Conservation (phyloP, 2,797 vertebrate genomes). For the Gymnothorax reevesii region DNA sequence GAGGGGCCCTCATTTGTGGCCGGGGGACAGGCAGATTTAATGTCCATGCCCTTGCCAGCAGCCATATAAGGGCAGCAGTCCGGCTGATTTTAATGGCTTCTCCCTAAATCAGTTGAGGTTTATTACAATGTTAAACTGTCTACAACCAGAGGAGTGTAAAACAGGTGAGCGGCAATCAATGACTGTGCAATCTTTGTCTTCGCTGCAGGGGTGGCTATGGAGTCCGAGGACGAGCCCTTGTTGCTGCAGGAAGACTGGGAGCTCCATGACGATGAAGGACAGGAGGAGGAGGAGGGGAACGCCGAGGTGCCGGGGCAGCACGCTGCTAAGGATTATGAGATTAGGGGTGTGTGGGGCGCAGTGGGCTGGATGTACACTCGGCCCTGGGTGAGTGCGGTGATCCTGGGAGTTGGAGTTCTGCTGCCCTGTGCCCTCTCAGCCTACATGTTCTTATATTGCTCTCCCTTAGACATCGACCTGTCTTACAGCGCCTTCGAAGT, state of each 20-base stretch:
- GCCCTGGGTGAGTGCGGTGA: conserved; percentile 78
- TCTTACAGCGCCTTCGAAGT: conserved; percentile 98
- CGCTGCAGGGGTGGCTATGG: conserved; percentile 75
- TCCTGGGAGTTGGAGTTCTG: conserved; percentile 81
- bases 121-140: conserved; percentile 39
- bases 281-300: conserved; percentile 51
- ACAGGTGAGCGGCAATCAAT: conserved; percentile 32
- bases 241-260: conserved; percentile 84
- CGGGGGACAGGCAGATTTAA: conserved; percentile 54
- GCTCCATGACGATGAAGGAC: conserved; percentile 74
- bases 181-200: conserved; percentile 30
- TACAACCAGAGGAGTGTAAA: conserved; percentile 21
- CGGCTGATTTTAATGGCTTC: conserved; percentile 48
- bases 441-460: conserved; percentile 92
- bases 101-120: conserved; percentile 46
- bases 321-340: conserved; percentile 43
- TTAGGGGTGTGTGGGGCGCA: conserved; percentile 79
- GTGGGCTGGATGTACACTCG: conserved; percentile 90
- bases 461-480: conserved; percentile 94
- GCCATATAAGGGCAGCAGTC: conserved; percentile 44
- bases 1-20: conserved; percentile 43
- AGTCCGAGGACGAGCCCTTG: conserved; percentile 86
- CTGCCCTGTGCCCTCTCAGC: conserved; percentile 84
- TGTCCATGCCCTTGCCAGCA: conserved; percentile 49
- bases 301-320: conserved; percentile 67